Conservation (phyloP, 2,888 invertebrate genomes). For the Eupeodes latifasciatus region DNA sequence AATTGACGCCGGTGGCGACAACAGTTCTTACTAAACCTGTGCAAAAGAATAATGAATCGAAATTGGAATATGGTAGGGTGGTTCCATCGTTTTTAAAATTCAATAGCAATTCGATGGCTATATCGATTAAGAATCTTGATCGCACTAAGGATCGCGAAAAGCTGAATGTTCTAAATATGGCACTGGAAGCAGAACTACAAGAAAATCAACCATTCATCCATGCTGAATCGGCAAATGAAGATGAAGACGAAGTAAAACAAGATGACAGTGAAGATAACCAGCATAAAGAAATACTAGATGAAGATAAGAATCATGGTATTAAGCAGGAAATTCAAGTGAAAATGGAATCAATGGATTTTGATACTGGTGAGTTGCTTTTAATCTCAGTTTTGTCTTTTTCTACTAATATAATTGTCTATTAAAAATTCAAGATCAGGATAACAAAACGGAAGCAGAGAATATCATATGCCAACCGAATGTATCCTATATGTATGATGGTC, state of each 20-base stretch:
- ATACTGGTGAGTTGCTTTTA: constrained; percentile 10
- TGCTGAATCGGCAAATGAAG: background rate
- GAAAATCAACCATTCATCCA: background rate
- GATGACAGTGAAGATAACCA: background rate
- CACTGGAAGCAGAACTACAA: constrained; percentile 1
- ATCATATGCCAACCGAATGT: constrained; percentile 71
- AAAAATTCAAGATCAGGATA: background rate
- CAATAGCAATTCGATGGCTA: constrained; percentile 53
- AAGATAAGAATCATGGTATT: background rate
- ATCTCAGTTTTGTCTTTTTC: background rate
- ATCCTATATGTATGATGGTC: constrained; percentile 53
- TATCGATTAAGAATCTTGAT: constrained; percentile 35
- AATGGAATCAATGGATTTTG: constrained; percentile 22
- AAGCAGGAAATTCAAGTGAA: constrained; percentile 17
- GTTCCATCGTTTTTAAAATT: constrained; percentile 52
- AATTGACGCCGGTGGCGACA: background rate
- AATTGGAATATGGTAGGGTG: background rate
- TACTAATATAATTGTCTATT: background rate
- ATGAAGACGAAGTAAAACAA: background rate
- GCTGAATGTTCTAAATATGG: constrained; percentile 31
- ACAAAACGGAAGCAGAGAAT: constrained; percentile 51
- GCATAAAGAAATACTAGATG: background rate
- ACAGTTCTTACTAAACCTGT: background rate
- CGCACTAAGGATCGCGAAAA: background rate
- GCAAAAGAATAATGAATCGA: background rate